Conservation (phyloP, 2,888 invertebrate species). For the Nomada goodeniana region DNA sequence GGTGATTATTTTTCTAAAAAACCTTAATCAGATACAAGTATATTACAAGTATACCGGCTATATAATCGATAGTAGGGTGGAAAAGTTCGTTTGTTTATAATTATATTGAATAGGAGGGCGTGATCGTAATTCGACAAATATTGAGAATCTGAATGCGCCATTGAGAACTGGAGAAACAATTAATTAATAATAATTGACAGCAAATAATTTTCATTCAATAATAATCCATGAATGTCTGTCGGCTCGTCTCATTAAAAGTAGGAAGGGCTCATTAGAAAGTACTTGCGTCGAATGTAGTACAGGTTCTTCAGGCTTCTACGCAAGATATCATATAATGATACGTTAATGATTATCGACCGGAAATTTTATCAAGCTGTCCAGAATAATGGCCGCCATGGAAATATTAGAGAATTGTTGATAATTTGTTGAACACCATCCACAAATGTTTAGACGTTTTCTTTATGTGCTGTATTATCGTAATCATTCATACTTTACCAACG, state of each 20-base stretch:
- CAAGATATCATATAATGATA: conserved; percentile 4
- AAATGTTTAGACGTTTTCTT: no score
- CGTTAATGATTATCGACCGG: conserved; percentile 2
- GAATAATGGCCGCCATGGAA: not conserved
- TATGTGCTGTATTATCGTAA: no score
- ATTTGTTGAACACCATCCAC: not conserved
- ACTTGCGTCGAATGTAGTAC: not conserved
- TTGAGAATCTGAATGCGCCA: no score
- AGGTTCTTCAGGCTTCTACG: not conserved
- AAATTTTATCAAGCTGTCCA: not conserved
- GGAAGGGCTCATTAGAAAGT: not conserved
- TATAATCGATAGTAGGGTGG: no score
- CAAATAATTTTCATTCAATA: not conserved
- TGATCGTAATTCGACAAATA: not conserved
- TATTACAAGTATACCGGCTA: no score
- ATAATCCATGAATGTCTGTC: not conserved
- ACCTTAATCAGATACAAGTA: no score
- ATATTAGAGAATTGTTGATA: not conserved
- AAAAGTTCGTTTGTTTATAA: no score
- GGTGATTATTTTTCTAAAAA: no score
- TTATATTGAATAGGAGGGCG: no score
- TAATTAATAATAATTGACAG: conserved; percentile 25
- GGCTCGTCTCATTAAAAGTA: not conserved
- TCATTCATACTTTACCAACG: no score
- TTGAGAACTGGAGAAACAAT: not conserved